Evolutionary conservation across 2,113 vertebrate genomes (phyloP).

Genomic region (Neoarius graeffei): DNA sequence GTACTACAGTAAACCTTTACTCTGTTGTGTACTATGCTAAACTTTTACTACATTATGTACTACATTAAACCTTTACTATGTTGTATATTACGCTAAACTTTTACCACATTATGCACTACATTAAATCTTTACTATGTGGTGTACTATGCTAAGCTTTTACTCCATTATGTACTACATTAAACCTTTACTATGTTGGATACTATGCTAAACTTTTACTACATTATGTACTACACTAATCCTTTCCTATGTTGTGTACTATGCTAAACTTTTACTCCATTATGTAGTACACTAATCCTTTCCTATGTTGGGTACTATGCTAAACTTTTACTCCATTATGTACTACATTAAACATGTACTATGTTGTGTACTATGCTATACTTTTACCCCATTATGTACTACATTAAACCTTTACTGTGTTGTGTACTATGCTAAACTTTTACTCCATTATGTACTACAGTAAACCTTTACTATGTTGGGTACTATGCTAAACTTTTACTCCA

Average conservation of each 20-base stretch:
- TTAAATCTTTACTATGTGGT: background rate
- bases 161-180: too few species aligned
- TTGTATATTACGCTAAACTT: background rate
- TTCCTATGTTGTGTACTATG: background rate
- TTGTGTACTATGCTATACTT: too few species aligned
- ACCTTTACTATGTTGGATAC: too few species aligned
- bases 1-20: too few species aligned
- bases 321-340: too few species aligned
- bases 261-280: background rate
- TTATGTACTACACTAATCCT: background rate
- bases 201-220: background rate
- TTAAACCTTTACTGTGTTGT: background rate
- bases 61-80: too few species aligned
- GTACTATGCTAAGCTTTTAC: background rate
- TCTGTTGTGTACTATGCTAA: too few species aligned
- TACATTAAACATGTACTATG: too few species aligned
- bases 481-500: background rate
- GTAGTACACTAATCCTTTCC: background rate
- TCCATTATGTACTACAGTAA: background rate
- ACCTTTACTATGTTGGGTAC: background rate
- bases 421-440: background rate
- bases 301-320: background rate
- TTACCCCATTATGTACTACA: background rate
- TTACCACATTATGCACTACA: background rate
- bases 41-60: too few species aligned